Evolutionary conservation across 2,888 invertebrate genomes (phyloP).

Genomic region (Epinotia ramella): DNA sequence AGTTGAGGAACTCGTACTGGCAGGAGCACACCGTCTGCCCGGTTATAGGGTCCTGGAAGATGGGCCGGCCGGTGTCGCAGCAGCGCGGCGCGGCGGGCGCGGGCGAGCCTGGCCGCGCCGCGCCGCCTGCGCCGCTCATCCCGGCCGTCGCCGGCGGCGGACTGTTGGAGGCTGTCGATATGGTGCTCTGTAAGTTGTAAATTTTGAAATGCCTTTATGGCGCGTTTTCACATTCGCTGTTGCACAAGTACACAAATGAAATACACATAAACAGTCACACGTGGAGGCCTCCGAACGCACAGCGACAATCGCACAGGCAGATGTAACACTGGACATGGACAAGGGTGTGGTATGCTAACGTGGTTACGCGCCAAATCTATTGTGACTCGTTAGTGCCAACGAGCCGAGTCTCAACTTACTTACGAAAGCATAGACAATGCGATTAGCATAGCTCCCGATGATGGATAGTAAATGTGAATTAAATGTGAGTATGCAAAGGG

Average conservation of each 20-base stretch:
- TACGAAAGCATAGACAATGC: constrained; percentile 53
- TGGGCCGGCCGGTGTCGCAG: constrained; percentile 96
- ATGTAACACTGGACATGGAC: constrained; percentile 46
- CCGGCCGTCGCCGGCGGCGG: constrained; percentile 87
- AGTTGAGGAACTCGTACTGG: constrained; percentile 95
- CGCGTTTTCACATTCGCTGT: constrained; percentile 80
- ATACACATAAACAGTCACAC: constrained; percentile 37
- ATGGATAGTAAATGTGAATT: constrained; percentile 75
- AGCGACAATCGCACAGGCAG: constrained; percentile 70
- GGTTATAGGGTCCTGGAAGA: constrained; percentile 95
- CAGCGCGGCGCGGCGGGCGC: constrained; percentile 88
- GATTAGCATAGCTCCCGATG: constrained; percentile 47
- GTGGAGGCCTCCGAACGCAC: constrained; percentile 78
- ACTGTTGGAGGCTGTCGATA: constrained; percentile 90
- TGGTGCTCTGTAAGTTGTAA: constrained; percentile 86
- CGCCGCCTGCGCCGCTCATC: constrained; percentile 83
- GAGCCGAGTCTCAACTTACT: constrained; percentile 52
- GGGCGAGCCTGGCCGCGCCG: constrained; percentile 82
- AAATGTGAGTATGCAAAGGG: constrained; percentile 75
- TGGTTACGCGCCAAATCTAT: constrained; percentile 56
- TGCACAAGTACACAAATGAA: constrained; percentile 58
- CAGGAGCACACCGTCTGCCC: constrained; percentile 96
- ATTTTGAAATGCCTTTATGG: constrained; percentile 85
- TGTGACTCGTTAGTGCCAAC: constrained; percentile 49
- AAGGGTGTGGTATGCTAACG: constrained; percentile 63